Evolutionary conservation across 2,888 invertebrate species (phyloP).

Genomic region (Aphodius granarius): DNA sequence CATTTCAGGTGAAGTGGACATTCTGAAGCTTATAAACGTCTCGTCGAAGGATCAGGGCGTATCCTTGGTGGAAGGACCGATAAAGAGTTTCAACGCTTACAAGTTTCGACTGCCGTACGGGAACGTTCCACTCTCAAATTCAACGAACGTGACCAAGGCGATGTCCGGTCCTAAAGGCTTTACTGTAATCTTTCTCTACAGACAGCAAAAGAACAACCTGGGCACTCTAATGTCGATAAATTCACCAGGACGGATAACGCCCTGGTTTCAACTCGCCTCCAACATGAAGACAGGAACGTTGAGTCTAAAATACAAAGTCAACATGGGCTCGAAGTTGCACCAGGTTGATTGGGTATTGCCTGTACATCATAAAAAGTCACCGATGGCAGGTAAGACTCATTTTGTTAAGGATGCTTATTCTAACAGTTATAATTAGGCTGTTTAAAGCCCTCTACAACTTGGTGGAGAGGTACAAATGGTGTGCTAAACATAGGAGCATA

Average conservation of each 20-base stretch:
- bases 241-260: constrained; percentile 53
- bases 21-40: constrained; percentile 52
- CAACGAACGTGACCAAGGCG: constrained; percentile 47
- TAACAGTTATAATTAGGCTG: no score
- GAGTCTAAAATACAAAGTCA: constrained; percentile 49
- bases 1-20: constrained; percentile 50
- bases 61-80: constrained; percentile 52
- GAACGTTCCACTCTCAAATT: constrained; percentile 50
- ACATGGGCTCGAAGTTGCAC: constrained; percentile 46
- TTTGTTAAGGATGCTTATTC: no score
- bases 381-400: constrained; percentile 48
- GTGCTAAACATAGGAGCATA: neutral
- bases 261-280: constrained; percentile 53
- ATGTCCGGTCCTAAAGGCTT: constrained; percentile 49
- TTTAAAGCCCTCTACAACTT: no score
- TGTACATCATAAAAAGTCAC: constrained; percentile 50
- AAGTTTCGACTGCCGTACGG: constrained; percentile 53
- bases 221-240: constrained; percentile 53
- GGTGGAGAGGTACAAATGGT: neutral
- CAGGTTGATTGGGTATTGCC: constrained; percentile 53
- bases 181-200: constrained; percentile 51
- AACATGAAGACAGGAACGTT: constrained; percentile 52
- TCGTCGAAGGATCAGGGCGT: constrained; percentile 53
- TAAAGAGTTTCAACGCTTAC: constrained; percentile 52
- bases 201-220: constrained; percentile 53